Base-by-base conservation (phyloP, 1,140 invertebrate species). In the Maniola jurtina region DNA sequence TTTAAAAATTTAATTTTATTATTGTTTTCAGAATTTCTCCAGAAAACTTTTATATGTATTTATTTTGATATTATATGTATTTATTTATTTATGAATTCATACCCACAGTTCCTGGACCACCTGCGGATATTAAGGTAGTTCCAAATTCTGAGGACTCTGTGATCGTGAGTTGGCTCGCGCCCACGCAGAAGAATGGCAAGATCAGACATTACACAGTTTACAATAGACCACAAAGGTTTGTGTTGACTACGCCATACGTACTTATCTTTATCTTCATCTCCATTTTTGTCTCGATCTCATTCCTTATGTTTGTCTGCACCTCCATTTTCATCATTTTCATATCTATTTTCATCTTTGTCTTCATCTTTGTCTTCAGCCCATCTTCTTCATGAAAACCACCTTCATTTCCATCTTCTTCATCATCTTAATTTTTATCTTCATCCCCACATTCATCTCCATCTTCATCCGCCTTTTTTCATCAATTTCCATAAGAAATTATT, bases 171-270 rank as follows among this genome's bases (percentile, higher is more conserved):
- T 98, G 97, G 97, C 92, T 96, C 54, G 93, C 94, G 33, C 97
- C 97, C 5, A 79, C 92, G 34, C 94, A 95, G 73, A 93, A 94
- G 5, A 98, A 98, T 80, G 97, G 97, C 8, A 92, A 94, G 64
- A 95, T 98, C 59, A 94, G 93, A 11, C 95, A 96, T 75, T 98
- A 97, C 79, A 96, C 95, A 8, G 93, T 98, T 2, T 97, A 97
- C 84, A 93, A 92, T 66, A 91, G 93, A 69, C 94, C 94, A 38
- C 94, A 94, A 57, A 94, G 94, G 75, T 90, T 67, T 52, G 59
- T 62, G 52, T 11, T 5, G 5, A 45, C 5, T 8, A 9, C 5
- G 13, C 13, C 11, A 13, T 40, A n/a, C 16, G 8, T 9, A 13
- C 2, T 9, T 63, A 13, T 47, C 8, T 33, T 34, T 60, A 47